Evolutionary conservation across 2,888 invertebrate genomes (phyloP), one percentile per base, ranked within the genome.

Genomic region (Notocelia uddmanniana): DNA sequence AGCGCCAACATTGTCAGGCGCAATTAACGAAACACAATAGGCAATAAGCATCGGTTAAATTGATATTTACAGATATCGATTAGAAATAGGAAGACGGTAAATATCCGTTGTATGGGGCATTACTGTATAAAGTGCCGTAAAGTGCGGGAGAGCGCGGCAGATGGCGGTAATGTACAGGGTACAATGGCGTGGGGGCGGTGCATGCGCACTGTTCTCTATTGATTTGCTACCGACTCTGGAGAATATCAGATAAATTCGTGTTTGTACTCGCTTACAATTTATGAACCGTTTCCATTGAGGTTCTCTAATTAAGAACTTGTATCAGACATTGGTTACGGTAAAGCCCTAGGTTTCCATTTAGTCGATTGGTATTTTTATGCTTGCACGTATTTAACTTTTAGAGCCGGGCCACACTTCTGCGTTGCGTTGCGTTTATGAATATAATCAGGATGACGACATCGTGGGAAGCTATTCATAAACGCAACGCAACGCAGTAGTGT

Each of bases 141-240:
- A 85, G 77, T 80, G 82, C 76, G 37, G 74, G 18, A 59, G 23
- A 63, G 63, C 59, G 69, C 68, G 83, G 79, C 82, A 85, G 87
- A 85, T 83, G 87, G 83, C 83, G 79, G 80, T 79, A 77, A 73
- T 64, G 64, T 54, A 23, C 52, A 67, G 76, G 76, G 76, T 77
- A 89, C 89, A 89, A 89, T 89, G 78, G 86, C 73, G 85, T 81
- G 90, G 86, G 86, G 89, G 90, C 88, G 89, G 82, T 69, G 52
- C 77, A 79, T 76, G 68, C 57, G 63, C 31, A 21, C 18, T 23
- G 48, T 31, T 37, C 67, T 68, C 75, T 72, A 73, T 82, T 82
- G 83, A 85, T 83, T 84, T 80, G 80, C 84, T 84, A 77, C 80
- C 79, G 82, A 78, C 78, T 75, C 75, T 66, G 78, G 78, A 80